phyloP scores from a whole-genome alignment of 2,113 vertebrate species.

The Maccullochella peelii region DNA sequence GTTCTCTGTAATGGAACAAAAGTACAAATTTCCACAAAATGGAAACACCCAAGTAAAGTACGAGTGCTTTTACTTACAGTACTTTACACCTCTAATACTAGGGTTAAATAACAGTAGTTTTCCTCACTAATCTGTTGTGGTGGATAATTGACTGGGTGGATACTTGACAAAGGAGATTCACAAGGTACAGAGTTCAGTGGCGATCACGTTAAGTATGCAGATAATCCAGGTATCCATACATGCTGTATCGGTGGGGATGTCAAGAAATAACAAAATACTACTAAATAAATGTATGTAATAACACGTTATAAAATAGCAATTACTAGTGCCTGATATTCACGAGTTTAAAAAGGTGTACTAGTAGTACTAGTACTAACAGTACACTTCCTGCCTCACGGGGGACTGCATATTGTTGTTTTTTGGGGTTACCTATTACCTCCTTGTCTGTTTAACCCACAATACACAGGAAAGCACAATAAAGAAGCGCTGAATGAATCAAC shows the following conservation, averaged over 20 bases:
- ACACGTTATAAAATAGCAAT: neutral
- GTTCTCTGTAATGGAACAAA: neutral
- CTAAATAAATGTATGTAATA: neutral
- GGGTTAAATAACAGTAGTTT: constrained; percentile 1
- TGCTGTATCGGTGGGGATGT: neutral
- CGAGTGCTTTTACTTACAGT: neutral
- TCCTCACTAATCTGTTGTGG: constrained; percentile 24
- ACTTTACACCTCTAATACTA: neutral
- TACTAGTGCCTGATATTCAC: neutral
- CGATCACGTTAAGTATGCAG: constrained; percentile 32
- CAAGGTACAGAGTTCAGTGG: constrained; percentile 27
- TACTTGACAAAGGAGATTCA: constrained; percentile 6
- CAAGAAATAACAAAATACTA: neutral
- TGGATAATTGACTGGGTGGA: constrained; percentile 36
- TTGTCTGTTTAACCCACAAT: constrained; percentile 42
- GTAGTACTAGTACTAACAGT: neutral
- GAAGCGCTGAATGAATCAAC: constrained; percentile 26
- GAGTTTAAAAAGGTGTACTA: neutral
- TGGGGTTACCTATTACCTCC: constrained; percentile 38
- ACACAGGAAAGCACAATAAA: constrained; percentile 6
- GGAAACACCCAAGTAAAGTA: neutral
- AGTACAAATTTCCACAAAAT: neutral
- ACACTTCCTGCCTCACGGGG: constrained; percentile 1
- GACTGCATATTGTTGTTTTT: constrained; percentile 47
- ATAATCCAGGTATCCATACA: constrained; percentile 4